Evolutionary conservation across 2,113 vertebrate genomes (phyloP).

Genomic region (Chaetodon auriga): DNA sequence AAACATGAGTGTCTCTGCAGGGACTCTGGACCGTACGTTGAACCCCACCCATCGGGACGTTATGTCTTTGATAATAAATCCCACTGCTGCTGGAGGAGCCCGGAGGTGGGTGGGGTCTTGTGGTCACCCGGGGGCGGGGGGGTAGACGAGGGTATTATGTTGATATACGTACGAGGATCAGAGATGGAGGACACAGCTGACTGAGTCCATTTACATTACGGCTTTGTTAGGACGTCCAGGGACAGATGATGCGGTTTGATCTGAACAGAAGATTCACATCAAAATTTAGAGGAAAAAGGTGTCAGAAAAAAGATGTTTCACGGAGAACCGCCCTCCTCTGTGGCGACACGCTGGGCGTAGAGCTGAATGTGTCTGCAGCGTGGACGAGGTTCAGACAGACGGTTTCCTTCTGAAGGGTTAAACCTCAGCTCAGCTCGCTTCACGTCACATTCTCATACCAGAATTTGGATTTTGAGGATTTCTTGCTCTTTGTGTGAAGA

Average conservation of each 20-base stretch:
- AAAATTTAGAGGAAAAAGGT: not conserved
- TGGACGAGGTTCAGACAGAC: no score
- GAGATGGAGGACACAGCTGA: constrained; percentile 56
- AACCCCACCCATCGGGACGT: not conserved
- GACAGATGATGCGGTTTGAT: constrained; percentile 24
- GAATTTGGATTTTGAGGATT: no score
- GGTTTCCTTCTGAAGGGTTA: no score
- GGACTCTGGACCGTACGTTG: not conserved
- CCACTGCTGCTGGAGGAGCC: not conserved
- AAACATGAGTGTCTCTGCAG: not conserved
- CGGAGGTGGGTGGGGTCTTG: not conserved
- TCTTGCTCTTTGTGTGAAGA: not conserved
- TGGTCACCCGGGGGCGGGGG: constrained; percentile 29
- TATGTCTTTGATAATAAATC: constrained; percentile 2
- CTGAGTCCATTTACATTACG: constrained; percentile 55
- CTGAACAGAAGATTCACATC: not conserved
- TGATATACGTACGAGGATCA: constrained; percentile 52
- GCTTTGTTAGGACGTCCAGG: constrained; percentile 47
- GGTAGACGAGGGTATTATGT: constrained; percentile 31
- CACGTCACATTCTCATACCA: no score
- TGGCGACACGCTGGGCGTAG: no score
- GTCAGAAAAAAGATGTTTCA: no score
- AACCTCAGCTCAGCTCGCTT: no score
- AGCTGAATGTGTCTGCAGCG: not conserved
- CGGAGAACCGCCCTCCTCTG: not conserved